Percentiles rank a stretch among this genome's conserved stretches.
Evolutionary conservation across 2,797 vertebrate species (phyloP).

Genomic region (Sebastes iracundus): DNA sequence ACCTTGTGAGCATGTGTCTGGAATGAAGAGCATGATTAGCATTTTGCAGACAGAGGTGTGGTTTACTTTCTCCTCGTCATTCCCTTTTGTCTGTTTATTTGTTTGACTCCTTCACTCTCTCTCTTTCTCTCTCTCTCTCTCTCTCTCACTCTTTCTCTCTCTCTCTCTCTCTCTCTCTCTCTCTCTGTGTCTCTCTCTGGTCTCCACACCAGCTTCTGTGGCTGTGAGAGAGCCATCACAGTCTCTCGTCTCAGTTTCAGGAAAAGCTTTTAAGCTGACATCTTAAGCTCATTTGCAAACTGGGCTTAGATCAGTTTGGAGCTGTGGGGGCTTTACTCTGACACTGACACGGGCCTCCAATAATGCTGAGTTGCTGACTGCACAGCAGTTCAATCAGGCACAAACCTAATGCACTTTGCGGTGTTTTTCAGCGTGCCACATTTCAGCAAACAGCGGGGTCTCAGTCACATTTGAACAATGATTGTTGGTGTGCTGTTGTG

Average conservation of each 20-base stretch:
- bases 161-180: neutral
- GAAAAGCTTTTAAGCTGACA: conserved; percentile 80
- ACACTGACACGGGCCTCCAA: conserved; percentile 67
- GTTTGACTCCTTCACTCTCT: conserved; percentile 17
- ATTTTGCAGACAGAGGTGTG: conserved; percentile 32
- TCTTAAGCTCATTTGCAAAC: conserved; percentile 80
- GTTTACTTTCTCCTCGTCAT: conserved; percentile 6
- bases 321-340: conserved; percentile 67
- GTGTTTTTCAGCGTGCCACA: conserved; percentile 3
- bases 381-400: conserved; percentile 51
- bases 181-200: conserved; percentile 1
- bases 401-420: conserved; percentile 24
- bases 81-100: conserved; percentile 22
- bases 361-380: conserved; percentile 66
- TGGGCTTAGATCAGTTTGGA: conserved; percentile 60
- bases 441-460: neutral
- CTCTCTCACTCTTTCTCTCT: neutral
- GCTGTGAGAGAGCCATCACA: conserved; percentile 57
- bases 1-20: conserved; percentile 19
- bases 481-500: neutral
- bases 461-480: neutral
- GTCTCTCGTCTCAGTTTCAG: conserved; percentile 72
- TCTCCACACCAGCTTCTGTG: conserved; percentile 36
- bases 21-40: conserved; percentile 46
- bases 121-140: neutral